Base-by-base conservation (phyloP, 2,888 invertebrate genomes). In the Sceliomorpha sp. region DNA sequence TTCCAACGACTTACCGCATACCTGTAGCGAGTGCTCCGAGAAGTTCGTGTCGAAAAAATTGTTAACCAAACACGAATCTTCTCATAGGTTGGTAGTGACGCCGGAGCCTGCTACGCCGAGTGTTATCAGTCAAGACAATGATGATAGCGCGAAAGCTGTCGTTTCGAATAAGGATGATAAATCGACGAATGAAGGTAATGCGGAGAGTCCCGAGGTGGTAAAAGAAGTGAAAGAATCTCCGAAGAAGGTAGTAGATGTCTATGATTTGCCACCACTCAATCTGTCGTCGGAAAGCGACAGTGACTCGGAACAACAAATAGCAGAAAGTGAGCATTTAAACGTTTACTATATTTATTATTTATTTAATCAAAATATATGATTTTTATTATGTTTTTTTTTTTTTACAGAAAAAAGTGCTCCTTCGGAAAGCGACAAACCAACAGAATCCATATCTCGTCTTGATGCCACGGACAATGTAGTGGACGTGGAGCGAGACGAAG, bases 11-110 rank as follows among this genome's bases (percentile, higher is more conserved):
- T 90, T 88, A 71, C 94, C 95, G 0, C 94, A 96, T 86, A 84
- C 89, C 6, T 96, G 96, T 81, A 90, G 89, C 13, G 93, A 94
- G 82, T 97, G 96, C 82, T 89, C 90, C 4, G 93, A 95, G 78
- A 92, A 92, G 75, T 96, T 96, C 89, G 93, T 97, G 45, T 96
- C 96, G 0, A 93, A 93, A 73, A 95, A 94, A 83, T 88, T 96
- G 13, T 88, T 96, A 17, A 83, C 90, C 8, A 95, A 94, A 81
- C 97, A 97, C 85, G 89, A 91, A 60, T 89, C 90, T 29, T 89
- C 89, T 64, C 95, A 95, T 85, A 90, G 88, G 36, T 90, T 90
- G 71, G 88, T 88, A 1, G 56, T 64, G 24, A 63, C 70, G 1
- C 12, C 44, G 2, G 71, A 63, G 15, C 12, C 67, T 10, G 9